Evolutionary conservation across 2,113 vertebrate genomes (phyloP).

Genomic region (Grammomys dolichurus): DNA sequence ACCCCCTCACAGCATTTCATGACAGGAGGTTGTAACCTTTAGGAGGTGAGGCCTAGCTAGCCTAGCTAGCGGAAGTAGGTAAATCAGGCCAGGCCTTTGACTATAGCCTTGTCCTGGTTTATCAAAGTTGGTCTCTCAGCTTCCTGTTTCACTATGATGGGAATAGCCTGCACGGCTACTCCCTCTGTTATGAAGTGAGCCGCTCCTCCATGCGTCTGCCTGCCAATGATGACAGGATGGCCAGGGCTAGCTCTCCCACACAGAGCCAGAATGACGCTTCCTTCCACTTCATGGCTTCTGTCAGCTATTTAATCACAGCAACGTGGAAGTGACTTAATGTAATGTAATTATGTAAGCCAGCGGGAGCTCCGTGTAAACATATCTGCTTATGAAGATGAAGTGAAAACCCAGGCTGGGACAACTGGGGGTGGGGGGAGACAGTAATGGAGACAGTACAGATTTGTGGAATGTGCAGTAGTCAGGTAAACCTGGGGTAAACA

Average conservation of each 20-base stretch:
- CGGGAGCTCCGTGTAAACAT: neutral
- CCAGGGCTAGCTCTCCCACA: neutral
- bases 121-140: neutral
- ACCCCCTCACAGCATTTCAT: too few relatives aligned
- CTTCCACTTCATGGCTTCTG: neutral
- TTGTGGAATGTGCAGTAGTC: neutral
- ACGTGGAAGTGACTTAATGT: neutral
- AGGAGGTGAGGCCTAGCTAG: neutral
- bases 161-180: neutral
- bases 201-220: neutral
- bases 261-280: neutral
- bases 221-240: neutral
- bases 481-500: neutral
- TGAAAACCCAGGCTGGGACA: neutral
- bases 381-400: neutral
- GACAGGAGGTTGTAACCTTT: neutral
- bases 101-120: neutral
- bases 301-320: neutral
- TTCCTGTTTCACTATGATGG: neutral
- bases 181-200: neutral
- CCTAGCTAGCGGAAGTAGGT: neutral
- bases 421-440: neutral
- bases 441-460: neutral
- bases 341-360: neutral
- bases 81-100: neutral